Evolutionary conservation across 2,113 vertebrate species (phyloP).

Genomic region (Odontesthes bonariensis): DNA sequence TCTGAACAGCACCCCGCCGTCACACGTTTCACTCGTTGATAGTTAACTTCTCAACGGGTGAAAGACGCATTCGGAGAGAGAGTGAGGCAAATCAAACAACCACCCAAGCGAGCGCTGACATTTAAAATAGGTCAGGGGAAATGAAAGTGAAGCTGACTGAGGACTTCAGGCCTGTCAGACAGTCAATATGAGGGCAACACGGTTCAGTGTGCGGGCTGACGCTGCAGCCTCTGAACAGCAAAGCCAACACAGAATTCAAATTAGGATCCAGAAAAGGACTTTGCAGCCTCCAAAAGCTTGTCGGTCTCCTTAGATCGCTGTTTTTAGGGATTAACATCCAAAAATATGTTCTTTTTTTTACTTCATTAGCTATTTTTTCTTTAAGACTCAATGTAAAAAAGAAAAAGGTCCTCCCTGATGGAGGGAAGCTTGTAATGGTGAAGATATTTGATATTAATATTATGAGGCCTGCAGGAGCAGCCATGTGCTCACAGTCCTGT

Average conservation of each 20-base stretch:
- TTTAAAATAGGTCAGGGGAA: constrained; percentile 43
- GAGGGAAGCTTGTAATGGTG: no score
- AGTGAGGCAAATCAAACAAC: constrained; percentile 18
- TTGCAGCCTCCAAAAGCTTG: background rate
- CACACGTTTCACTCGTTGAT: background rate
- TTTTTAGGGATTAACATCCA: background rate
- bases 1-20: background rate
- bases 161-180: background rate
- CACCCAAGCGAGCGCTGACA: background rate
- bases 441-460: no score
- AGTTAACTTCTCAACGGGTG: constrained; percentile 6
- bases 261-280: background rate
- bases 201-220: background rate
- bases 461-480: no score
- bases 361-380: background rate
- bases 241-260: background rate
- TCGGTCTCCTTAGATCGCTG: background rate
- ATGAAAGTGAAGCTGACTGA: constrained; percentile 6
- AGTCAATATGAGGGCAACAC: background rate
- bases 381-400: background rate
- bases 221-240: background rate
- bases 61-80: background rate
- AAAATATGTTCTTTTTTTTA: background rate
- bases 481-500: no score
- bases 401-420: no score